Evolutionary conservation across 2,888 invertebrate genomes (phyloP).

Genomic region (Drosophila barbarae): DNA sequence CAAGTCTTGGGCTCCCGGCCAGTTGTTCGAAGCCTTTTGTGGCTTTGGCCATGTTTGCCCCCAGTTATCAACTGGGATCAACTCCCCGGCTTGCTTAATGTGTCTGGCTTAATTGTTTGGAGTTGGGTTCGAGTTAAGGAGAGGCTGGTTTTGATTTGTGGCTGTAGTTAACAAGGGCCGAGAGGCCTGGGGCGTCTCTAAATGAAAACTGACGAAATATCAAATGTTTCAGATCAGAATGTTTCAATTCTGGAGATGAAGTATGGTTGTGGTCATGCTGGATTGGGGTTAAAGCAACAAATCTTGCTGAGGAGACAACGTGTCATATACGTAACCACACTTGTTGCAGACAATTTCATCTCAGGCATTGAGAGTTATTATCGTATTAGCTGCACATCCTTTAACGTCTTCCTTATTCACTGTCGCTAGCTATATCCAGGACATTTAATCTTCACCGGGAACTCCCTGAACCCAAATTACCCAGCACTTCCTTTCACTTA

Average conservation of each 20-base stretch:
- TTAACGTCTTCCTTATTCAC: neutral
- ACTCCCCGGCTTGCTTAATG: slow-evolving; percentile 24
- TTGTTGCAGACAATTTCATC: neutral
- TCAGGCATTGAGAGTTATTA: slow-evolving; percentile 11
- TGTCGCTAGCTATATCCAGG: slow-evolving; percentile 10
- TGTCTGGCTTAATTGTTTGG: slow-evolving; percentile 28
- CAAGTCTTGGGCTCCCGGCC: slow-evolving; percentile 9
- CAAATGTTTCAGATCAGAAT: neutral
- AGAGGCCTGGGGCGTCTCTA: neutral
- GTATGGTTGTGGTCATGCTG: neutral
- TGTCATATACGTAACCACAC: slow-evolving; percentile 5
- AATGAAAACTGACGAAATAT: slow-evolving; percentile 3
- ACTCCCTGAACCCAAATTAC: slow-evolving; percentile 36
- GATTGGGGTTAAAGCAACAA: neutral
- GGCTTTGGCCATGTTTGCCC: slow-evolving; percentile 31
- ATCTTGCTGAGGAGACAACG: slow-evolving; percentile 1
- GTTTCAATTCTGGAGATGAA: neutral
- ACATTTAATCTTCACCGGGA: slow-evolving; percentile 19
- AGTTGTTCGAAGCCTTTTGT: slow-evolving; percentile 33
- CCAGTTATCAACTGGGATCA: slow-evolving; percentile 27
- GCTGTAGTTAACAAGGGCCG: slow-evolving; percentile 16
- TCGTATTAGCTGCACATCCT: slow-evolving; percentile 18
- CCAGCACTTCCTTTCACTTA: slow-evolving; percentile 48
- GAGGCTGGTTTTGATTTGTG: slow-evolving; percentile 19
- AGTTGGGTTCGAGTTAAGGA: slow-evolving; percentile 9